Evolutionary conservation across 2,888 invertebrate genomes (phyloP).

Genomic region (Lagria hirta): DNA sequence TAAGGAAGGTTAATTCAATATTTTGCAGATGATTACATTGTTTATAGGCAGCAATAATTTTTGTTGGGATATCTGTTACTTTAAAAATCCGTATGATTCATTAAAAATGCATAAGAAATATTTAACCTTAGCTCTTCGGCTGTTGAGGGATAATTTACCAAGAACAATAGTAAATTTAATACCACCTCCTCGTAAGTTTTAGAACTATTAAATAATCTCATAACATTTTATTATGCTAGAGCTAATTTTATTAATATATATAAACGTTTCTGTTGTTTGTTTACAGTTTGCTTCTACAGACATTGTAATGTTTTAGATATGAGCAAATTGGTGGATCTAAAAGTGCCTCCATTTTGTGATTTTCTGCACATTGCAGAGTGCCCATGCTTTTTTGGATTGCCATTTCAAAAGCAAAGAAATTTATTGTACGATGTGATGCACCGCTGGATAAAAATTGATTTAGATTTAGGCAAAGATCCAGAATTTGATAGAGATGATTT

Average conservation of each 20-base stretch:
- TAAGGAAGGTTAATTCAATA: background rate
- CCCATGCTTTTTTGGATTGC: conserved; percentile 59
- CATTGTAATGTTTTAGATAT: conserved; percentile 48
- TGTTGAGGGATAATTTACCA: conserved; percentile 61
- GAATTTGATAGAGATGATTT: conserved; percentile 61
- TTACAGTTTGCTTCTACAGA: background rate
- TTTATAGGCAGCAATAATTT: conserved; percentile 66
- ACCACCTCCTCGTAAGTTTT: conserved; percentile 56
- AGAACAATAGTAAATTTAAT: conserved; percentile 62
- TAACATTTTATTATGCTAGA: too few species aligned
- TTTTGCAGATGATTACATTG: conserved; percentile 58
- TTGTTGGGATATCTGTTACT: conserved; percentile 60
- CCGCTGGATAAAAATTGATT: conserved; percentile 59
- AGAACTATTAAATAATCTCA: conserved; percentile 1
- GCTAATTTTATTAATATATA: too few species aligned
- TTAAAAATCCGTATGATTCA: conserved; percentile 49
- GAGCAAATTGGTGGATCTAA: conserved; percentile 49
- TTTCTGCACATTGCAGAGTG: conserved; percentile 57
- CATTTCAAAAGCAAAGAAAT: conserved; percentile 41
- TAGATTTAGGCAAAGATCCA: conserved; percentile 53
- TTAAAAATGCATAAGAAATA: conserved; percentile 56
- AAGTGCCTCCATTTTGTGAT: conserved; percentile 51
- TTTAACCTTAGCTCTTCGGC: conserved; percentile 56
- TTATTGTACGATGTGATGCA: conserved; percentile 55
- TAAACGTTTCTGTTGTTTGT: background rate